These are phyloP conservation scores for Isurus oxyrinchus DNA, from an alignment of 2,113 vertebrate genomes.

Conservation along the genomic window DNA sequence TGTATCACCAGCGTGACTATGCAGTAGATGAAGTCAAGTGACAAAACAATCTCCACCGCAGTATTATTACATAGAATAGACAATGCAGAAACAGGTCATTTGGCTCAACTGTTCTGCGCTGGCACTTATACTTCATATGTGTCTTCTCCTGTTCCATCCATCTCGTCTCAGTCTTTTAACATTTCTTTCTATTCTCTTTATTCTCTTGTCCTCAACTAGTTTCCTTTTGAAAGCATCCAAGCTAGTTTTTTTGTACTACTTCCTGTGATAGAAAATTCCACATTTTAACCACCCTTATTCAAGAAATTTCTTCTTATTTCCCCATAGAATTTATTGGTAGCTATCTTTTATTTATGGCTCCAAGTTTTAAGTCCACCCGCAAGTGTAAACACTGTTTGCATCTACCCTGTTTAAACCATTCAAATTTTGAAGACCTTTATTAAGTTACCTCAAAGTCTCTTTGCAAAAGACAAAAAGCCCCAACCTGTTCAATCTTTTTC, in stretches of 20 bases:
- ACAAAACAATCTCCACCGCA: not conserved
- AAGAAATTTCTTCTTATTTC: not conserved
- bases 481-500: not conserved
- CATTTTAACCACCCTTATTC: no score
- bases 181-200: not conserved
- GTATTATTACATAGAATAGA: not conserved
- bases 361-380: not conserved
- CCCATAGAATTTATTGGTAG: not conserved
- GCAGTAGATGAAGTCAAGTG: not conserved
- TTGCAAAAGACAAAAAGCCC: not conserved
- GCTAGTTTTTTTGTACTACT: not conserved
- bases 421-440: not conserved
- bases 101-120: not conserved
- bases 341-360: not conserved
- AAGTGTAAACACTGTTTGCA: not conserved
- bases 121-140: not conserved
- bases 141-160: not conserved
- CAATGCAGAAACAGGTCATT: not conserved
- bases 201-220: not conserved
- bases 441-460: not conserved
- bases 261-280: not conserved
- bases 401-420: not conserved
- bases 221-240: not conserved
- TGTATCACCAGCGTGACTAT: not conserved
- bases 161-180: not conserved